These are phyloP conservation scores for Acropora tenuis DNA, from an alignment of 64 coral and sea anemone species.

Conservation along the genomic window DNA sequence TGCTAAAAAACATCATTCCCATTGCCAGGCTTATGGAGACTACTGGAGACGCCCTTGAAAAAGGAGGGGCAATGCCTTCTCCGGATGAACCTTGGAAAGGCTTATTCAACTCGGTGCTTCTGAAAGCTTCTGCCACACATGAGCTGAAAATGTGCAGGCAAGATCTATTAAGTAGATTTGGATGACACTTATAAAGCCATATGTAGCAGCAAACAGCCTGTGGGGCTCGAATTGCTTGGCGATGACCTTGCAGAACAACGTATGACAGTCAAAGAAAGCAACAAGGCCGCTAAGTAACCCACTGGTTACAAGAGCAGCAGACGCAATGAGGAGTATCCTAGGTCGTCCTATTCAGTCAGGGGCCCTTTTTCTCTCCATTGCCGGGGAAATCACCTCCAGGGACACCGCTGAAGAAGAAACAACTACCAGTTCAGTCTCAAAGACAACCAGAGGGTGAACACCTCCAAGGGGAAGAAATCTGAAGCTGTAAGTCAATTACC, in stretches of 20 bases:
- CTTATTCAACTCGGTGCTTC: slow-evolving; percentile 23
- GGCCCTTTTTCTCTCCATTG: not conserved
- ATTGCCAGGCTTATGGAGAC: too few species aligned
- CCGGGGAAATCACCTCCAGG: slow-evolving; percentile 15
- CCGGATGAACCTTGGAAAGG: slow-evolving; percentile 17
- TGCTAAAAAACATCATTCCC: not conserved
- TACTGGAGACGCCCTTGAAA: slow-evolving; percentile 30
- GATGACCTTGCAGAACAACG: slow-evolving; percentile 24
- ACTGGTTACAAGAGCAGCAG: too few species aligned
- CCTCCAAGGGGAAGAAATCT: slow-evolving; percentile 19
- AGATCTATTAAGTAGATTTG: too few species aligned
- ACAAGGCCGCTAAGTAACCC: not conserved
- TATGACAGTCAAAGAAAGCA: slow-evolving; percentile 23
- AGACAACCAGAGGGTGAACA: slow-evolving; percentile 13
- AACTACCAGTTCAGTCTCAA: not conserved
- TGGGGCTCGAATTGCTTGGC: slow-evolving; percentile 27
- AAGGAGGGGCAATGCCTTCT: not conserved
- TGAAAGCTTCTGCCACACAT: slow-evolving; percentile 38
- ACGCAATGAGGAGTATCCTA: too few species aligned
- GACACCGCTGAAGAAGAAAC: not conserved
- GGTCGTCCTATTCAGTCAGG: too few species aligned
- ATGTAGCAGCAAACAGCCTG: too few species aligned
- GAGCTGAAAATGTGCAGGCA: too few species aligned
- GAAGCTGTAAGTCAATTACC: not conserved
- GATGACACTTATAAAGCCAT: too few species aligned